Evolutionary conservation across 2,797 vertebrate species (phyloP).

Genomic region (Ctenopoma multispine): DNA sequence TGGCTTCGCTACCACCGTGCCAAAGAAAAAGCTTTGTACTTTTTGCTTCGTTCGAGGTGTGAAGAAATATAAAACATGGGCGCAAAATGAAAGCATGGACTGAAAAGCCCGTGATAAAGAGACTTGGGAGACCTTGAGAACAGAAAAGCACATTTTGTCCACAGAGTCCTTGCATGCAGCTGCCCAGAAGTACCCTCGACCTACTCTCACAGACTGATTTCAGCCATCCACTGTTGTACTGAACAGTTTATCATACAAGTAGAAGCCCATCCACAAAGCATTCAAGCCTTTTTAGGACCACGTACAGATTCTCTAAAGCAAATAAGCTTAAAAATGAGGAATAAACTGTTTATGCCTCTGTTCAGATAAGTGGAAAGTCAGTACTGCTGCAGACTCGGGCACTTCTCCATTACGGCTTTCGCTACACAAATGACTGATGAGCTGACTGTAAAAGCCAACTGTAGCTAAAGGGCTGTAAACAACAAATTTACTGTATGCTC

Average conservation of each 20-base stretch:
- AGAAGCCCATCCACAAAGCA: constrained; percentile 25
- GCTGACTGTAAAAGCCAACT: constrained; percentile 25
- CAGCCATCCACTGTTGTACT: constrained; percentile 30
- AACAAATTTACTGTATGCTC: constrained; percentile 13
- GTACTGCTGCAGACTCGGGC: constrained; percentile 24
- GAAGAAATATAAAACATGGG: constrained; percentile 39
- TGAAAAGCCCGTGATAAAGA: constrained; percentile 31
- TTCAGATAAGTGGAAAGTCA: constrained; percentile 33
- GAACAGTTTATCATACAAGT: constrained; percentile 40
- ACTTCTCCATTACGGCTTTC: constrained; percentile 29
- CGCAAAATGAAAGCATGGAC: constrained; percentile 3
- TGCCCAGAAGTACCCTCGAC: constrained; percentile 41
- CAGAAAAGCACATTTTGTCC: constrained; percentile 49
- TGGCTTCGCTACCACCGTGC: neutral
- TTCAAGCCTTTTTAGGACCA: constrained; percentile 28
- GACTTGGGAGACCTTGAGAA: constrained; percentile 56
- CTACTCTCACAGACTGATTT: constrained; percentile 38
- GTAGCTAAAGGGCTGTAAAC: constrained; percentile 31
- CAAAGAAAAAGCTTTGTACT: constrained; percentile 4
- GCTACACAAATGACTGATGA: constrained; percentile 28
- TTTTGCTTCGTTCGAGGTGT: constrained; percentile 19
- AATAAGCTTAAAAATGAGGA: constrained; percentile 37
- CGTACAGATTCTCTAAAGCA: constrained; percentile 42
- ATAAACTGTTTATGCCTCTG: constrained; percentile 42
- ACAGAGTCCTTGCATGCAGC: constrained; percentile 37